Conservation (phyloP, 2,888 invertebrate genomes). For the Drosophila robusta region DNA sequence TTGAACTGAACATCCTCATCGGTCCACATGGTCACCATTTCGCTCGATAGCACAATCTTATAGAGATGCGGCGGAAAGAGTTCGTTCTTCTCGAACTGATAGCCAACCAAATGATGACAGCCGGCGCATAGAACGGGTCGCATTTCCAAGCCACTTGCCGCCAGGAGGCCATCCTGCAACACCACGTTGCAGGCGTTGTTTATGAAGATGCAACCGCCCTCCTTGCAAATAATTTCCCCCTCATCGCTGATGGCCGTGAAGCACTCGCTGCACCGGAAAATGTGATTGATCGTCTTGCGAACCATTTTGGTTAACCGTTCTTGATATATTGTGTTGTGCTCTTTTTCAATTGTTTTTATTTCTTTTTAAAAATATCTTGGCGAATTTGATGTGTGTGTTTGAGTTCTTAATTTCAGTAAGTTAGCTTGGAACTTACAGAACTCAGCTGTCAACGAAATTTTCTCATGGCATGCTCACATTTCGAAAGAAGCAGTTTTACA, state of each 20-base stretch:
- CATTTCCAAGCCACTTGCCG: neutral
- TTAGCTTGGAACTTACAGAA: neutral
- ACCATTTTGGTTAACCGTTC: slow-evolving; percentile 6
- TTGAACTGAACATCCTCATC: slow-evolving; percentile 10
- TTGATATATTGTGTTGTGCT: neutral
- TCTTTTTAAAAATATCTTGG: neutral
- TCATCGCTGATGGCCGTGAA: slow-evolving; percentile 16
- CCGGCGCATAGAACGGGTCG: slow-evolving; percentile 8
- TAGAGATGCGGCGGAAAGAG: neutral
- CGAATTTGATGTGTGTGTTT: neutral
- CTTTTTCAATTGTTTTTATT: neutral
- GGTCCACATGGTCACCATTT: slow-evolving; percentile 10
- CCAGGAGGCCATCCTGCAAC: neutral
- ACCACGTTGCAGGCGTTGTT: slow-evolving; percentile 12
- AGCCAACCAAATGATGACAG: slow-evolving; percentile 17
- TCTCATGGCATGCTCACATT: neutral
- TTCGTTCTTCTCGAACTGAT: slow-evolving; percentile 19
- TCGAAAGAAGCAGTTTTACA: too few relatives aligned
- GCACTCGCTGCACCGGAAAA: slow-evolving; percentile 18
- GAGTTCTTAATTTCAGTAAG: slow-evolving; percentile 4
- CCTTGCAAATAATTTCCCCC: slow-evolving; percentile 20
- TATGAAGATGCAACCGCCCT: slow-evolving; percentile 12
- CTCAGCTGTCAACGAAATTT: neutral
- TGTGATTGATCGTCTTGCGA: slow-evolving; percentile 20
- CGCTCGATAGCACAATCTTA: slow-evolving; percentile 6